Evolutionary conservation across 2,113 vertebrate species (phyloP), one percentile per base, ranked within the genome.

Genomic region (Chaetodon trifascialis): DNA sequence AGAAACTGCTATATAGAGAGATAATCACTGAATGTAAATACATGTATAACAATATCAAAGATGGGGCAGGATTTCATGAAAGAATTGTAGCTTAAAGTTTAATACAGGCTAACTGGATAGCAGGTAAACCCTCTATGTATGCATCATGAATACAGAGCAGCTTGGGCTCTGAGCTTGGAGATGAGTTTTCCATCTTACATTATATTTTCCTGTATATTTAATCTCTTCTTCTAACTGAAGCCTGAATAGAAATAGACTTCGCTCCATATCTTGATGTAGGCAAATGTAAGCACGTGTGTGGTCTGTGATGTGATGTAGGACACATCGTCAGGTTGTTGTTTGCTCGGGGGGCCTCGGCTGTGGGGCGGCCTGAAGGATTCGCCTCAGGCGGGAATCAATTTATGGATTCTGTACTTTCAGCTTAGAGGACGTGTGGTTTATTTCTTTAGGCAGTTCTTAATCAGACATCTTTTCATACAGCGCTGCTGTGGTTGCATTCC

Each of bases 281-380:
- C 25, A 65, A 68, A 88, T 8, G 54, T 55, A 85, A 92, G 79
- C 72, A 46, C 2, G 54, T 82, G 89, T 83, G 88, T 88, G 84
- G 88, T 89, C 88, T 60, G 46, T 11, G 52, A 73, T 4, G 78
- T 66, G 84, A 88, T 11, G 67, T n/a, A 59, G 84, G 38, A 64
- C 85, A 62, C 46, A 87, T 89, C 69, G 70, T 80, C 69, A 70
- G 23, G 55, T 40, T 23, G 74, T 21, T 80, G 71, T 70, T 58
- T 54, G 72, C 71, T 55, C 42, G 17, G 46, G 6, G 52, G 5
- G 16, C 44, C 68, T 70, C 19, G 2, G 54, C 85, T 60, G 66
- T 30, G 62, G 75, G 64, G 69, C 40, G 14, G 14, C 64, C 80
- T 66, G 34, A 68, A 60, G 59, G 67, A 74, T 85, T 82, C 69